A percentile compares a stretch with the other conserved stretches of the same genome.
Conservation (phyloP, 2,888 invertebrate species). For the Listrodromus nycthemerus region DNA sequence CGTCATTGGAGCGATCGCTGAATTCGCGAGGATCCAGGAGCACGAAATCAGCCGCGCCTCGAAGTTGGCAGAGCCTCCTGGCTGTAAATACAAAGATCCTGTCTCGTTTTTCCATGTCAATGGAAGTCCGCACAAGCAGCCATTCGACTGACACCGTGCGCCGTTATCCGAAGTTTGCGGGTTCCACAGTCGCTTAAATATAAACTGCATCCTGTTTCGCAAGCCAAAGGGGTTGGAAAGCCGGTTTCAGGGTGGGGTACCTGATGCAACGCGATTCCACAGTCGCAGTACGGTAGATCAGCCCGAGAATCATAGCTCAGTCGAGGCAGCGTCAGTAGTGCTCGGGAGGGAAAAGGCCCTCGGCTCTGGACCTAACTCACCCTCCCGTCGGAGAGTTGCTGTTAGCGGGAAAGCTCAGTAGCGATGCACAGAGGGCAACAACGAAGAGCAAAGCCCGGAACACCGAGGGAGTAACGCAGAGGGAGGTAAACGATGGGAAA, state of each 20-base stretch:
- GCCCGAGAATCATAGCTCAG: conserved; percentile 81
- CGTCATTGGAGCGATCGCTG: not conserved
- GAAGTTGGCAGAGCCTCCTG: not conserved
- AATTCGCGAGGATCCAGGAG: not conserved
- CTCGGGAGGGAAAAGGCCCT: conserved; percentile 40
- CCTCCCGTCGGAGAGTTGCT: conserved; percentile 50
- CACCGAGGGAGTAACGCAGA: conserved; percentile 38
- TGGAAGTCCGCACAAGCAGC: conserved; percentile 34
- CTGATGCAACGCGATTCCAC: conserved; percentile 47
- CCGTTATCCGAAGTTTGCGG: conserved; percentile 51
- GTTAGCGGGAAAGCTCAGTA: conserved; percentile 57
- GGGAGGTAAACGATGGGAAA: conserved; percentile 37
- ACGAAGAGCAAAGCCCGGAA: conserved; percentile 9
- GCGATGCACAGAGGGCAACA: conserved; percentile 26
- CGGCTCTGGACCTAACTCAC: conserved; percentile 14
- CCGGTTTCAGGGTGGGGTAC: conserved; percentile 11
- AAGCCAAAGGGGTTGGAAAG: conserved; percentile 29
- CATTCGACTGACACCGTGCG: conserved; percentile 15
- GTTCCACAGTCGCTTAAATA: conserved; percentile 58
- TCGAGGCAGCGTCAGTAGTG: conserved; percentile 69
- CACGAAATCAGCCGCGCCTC: not conserved
- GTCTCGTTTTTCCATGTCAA: not conserved
- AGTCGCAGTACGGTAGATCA: conserved; percentile 74
- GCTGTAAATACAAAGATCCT: conserved; percentile 16
- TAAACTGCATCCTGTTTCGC: conserved; percentile 20